Percentiles rank a stretch among this genome's conserved stretches.
phyloP scores from a whole-genome alignment of 2,797 vertebrate genomes.

The Erethizon dorsatum region DNA sequence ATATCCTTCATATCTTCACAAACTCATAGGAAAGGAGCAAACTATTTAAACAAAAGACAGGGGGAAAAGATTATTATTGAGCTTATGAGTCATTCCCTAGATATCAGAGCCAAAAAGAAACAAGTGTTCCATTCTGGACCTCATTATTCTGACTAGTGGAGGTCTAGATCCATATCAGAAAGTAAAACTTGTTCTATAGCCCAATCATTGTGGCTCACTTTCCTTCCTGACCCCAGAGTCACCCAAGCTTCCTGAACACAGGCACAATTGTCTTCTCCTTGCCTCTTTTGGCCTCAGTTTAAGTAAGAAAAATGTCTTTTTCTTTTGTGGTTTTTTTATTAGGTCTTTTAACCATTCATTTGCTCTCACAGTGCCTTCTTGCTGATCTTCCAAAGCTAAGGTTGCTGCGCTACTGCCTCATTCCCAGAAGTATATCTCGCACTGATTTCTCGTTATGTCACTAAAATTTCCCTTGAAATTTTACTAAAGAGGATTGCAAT shows the following conservation, averaged over 20 bases:
- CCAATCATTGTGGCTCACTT: neutral
- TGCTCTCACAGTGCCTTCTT: constrained; percentile 55
- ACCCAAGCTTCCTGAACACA: neutral
- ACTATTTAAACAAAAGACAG: neutral
- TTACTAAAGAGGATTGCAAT: constrained; percentile 13
- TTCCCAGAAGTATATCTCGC: neutral
- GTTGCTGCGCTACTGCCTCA: neutral
- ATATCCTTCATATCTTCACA: constrained; percentile 1
- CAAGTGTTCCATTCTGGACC: neutral
- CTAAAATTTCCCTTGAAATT: neutral
- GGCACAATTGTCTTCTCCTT: neutral
- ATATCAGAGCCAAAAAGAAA: neutral
- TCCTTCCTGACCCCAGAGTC: neutral
- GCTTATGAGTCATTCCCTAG: neutral
- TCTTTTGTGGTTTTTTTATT: neutral
- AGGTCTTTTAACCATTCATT: constrained; percentile 14
- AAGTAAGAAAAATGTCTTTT: neutral
- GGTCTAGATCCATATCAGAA: neutral
- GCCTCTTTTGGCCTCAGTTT: neutral
- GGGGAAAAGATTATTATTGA: neutral
- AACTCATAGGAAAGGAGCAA: neutral
- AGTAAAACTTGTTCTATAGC: neutral
- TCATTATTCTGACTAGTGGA: neutral
- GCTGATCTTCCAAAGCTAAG: neutral
- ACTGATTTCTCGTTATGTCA: constrained; percentile 14